Conservation (phyloP, 2,113 vertebrate species). For the Cepphus grylle region DNA sequence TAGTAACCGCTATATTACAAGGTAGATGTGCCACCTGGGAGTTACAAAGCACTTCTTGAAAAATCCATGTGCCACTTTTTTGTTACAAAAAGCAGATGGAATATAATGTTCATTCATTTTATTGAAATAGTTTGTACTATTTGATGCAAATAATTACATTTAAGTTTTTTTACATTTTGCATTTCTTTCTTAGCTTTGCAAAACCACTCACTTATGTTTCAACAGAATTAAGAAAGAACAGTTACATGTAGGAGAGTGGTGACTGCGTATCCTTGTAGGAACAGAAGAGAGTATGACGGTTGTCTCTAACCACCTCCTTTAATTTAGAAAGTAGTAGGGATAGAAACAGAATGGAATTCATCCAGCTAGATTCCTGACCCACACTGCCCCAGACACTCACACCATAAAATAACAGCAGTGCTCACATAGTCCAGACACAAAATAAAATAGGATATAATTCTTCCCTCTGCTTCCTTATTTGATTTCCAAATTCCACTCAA, state of each 20-base stretch:
- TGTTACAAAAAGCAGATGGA: conserved; percentile 49
- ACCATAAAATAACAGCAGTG: conserved; percentile 27
- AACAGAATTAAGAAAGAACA: not conserved
- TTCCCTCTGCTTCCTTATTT: not conserved
- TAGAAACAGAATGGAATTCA: conserved; percentile 28
- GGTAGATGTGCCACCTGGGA: conserved; percentile 45
- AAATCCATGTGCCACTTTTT: conserved; percentile 26
- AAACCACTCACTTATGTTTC: not conserved
- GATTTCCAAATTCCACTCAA: conserved; percentile 5
- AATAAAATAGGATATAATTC: conserved; percentile 33
- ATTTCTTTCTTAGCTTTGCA: conserved; percentile 14
- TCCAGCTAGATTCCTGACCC: not conserved
- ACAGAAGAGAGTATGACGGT: not conserved
- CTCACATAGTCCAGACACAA: conserved; percentile 12
- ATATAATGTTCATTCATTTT: conserved; percentile 1
- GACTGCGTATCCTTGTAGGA: not conserved
- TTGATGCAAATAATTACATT: not conserved
- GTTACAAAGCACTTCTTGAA: conserved; percentile 59
- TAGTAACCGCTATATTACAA: conserved; percentile 29
- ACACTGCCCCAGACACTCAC: not conserved
- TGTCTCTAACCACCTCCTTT: conserved; percentile 52
- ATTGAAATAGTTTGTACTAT: not conserved
- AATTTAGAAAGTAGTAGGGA: conserved; percentile 53
- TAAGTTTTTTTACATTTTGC: not conserved
- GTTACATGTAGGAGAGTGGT: not conserved